A percentile compares a stretch with the other conserved stretches of the same genome.
Evolutionary conservation across 2,113 vertebrate species (phyloP).

Genomic region (Coryphaenoides rupestris): DNA sequence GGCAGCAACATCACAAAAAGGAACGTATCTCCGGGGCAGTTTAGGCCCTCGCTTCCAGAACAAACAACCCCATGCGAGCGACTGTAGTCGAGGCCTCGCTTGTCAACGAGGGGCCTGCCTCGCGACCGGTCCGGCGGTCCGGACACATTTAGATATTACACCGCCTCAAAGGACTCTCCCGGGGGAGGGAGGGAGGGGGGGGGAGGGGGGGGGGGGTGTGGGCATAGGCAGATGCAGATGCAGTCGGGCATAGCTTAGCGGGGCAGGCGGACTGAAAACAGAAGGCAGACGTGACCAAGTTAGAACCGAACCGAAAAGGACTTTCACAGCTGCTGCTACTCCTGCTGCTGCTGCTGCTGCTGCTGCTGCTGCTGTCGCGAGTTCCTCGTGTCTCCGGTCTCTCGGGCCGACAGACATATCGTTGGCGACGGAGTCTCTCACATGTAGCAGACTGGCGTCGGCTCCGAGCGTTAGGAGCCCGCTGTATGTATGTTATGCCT

Average conservation of each 20-base stretch:
- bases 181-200: no score
- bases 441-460: slow-evolving; percentile 15
- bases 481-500: slow-evolving; percentile 21
- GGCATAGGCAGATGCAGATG: slow-evolving; percentile 51
- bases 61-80: neutral
- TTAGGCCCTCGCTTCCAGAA: neutral
- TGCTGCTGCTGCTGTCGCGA: slow-evolving; percentile 55
- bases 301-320: slow-evolving; percentile 52
- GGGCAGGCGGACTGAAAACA: slow-evolving; percentile 26
- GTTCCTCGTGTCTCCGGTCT: slow-evolving; percentile 21
- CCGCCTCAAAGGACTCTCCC: slow-evolving; percentile 17
- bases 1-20: neutral
- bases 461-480: slow-evolving; percentile 10
- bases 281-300: slow-evolving; percentile 40
- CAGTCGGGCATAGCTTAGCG: slow-evolving; percentile 34
- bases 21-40: neutral
- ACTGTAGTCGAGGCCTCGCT: no score
- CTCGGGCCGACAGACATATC: slow-evolving; percentile 13
- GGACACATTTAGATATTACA: slow-evolving; percentile 38
- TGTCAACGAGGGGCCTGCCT: slow-evolving; percentile 22
- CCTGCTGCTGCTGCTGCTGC: slow-evolving; percentile 63
- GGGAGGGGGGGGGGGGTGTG: no score
- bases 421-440: slow-evolving; percentile 40
- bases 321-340: slow-evolving; percentile 61
- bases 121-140: slow-evolving; percentile 21